Percentiles rank a stretch among this genome's conserved stretches.
Evolutionary conservation across 2,797 vertebrate species (phyloP).

Genomic region (Phoebastria nigripes): DNA sequence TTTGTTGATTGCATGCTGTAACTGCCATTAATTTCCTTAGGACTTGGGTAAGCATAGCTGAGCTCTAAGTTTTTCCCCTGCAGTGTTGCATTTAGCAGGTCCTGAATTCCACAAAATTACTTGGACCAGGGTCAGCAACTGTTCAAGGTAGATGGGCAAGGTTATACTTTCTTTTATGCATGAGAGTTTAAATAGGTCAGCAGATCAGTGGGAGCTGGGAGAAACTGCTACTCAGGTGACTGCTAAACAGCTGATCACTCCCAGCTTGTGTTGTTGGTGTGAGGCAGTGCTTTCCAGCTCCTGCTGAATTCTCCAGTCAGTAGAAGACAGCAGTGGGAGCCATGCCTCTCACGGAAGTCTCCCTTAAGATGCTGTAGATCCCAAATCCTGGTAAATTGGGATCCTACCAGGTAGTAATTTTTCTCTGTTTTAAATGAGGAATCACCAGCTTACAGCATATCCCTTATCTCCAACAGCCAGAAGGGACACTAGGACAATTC

Average conservation of each 20-base stretch:
- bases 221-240: not conserved
- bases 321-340: not conserved
- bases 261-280: not conserved
- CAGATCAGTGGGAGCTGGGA: not conserved
- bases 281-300: not conserved
- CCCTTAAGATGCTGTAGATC: not conserved
- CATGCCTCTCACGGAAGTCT: not conserved
- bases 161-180: not conserved
- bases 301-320: not conserved
- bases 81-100: not conserved
- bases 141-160: not conserved
- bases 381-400: not conserved
- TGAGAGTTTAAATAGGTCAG: not conserved
- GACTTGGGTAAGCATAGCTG: not conserved
- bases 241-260: not conserved
- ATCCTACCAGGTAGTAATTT: not conserved
- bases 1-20: not conserved
- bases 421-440: not conserved
- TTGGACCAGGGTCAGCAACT: not conserved
- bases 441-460: not conserved
- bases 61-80: not conserved
- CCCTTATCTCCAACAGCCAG: not conserved
- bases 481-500: not conserved
- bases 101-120: not conserved
- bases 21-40: not conserved